These are phyloP conservation scores for Piezodorus guildinii DNA, from an alignment of 1,140 invertebrate species.

Conservation along the genomic window DNA sequence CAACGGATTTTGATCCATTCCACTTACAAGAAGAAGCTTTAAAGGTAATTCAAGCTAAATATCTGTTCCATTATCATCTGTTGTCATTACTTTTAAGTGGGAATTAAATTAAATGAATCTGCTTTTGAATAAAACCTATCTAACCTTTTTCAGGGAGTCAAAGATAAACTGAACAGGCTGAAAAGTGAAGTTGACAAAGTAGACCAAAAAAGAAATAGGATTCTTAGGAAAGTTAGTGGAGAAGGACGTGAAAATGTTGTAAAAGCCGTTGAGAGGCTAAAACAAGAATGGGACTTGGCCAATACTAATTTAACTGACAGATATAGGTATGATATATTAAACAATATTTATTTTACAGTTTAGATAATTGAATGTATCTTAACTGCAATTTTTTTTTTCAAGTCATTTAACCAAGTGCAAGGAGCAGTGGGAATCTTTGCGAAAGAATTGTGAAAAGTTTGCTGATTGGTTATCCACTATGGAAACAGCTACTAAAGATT, in stretches of 20 bases:
- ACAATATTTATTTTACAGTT: too few relatives aligned
- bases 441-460: constrained; percentile 25
- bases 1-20: constrained; percentile 26
- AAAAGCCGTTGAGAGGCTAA: constrained; percentile 22
- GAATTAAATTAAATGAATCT: not conserved
- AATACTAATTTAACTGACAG: constrained; percentile 23
- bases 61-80: not conserved
- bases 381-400: not conserved
- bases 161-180: constrained; percentile 17
- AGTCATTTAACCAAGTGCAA: constrained; percentile 24
- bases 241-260: constrained; percentile 23
- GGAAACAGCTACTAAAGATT: constrained; percentile 21
- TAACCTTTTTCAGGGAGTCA: constrained; percentile 12
- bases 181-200: constrained; percentile 23
- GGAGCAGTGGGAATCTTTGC: constrained; percentile 23
- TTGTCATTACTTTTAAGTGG: not conserved
- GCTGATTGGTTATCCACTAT: constrained; percentile 19
- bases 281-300: constrained; percentile 22
- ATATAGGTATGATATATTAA: not conserved
- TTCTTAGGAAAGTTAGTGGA: constrained; percentile 23
- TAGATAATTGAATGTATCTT: not conserved
- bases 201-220: constrained; percentile 23
- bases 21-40: constrained; percentile 23
- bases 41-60: constrained; percentile 4
- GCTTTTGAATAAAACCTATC: not conserved